phyloP scores from a whole-genome alignment of 2,113 vertebrate genomes.

The Uria lomvia region DNA sequence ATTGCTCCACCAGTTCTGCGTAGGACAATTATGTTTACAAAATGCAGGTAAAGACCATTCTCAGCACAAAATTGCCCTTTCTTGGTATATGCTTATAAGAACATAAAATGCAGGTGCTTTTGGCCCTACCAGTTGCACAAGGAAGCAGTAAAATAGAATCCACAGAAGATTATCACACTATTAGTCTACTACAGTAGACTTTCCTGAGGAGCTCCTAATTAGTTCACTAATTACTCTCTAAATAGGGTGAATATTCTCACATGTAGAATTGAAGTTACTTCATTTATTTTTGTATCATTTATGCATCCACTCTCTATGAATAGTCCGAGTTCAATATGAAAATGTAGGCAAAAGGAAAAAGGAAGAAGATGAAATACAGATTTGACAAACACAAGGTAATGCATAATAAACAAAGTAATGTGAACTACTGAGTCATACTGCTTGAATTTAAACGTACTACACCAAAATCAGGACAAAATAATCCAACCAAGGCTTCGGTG shows the following conservation, averaged over 20 bases:
- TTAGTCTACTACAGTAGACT: neutral
- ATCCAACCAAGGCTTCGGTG: neutral
- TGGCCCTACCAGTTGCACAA: neutral
- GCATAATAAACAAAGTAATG: neutral
- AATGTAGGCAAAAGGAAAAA: neutral
- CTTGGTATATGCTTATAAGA: neutral
- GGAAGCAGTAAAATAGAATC: neutral
- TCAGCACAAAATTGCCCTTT: neutral
- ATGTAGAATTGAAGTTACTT: neutral
- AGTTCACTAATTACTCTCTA: neutral
- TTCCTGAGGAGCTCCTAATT: neutral
- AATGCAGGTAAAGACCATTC: neutral
- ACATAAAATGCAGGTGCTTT: neutral
- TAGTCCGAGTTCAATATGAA: neutral
- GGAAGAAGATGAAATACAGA: neutral
- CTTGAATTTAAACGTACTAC: neutral
- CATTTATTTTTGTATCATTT: neutral
- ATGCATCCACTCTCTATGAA: neutral
- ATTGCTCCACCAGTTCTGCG: neutral
- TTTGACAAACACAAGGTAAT: neutral
- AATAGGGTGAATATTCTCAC: neutral
- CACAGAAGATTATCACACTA: neutral
- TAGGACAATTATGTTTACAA: neutral
- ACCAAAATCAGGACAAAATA: neutral
- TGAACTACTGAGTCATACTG: neutral